Evolutionary conservation across 1,140 invertebrate species (phyloP).

Genomic region (Protaetia brevitarsis): DNA sequence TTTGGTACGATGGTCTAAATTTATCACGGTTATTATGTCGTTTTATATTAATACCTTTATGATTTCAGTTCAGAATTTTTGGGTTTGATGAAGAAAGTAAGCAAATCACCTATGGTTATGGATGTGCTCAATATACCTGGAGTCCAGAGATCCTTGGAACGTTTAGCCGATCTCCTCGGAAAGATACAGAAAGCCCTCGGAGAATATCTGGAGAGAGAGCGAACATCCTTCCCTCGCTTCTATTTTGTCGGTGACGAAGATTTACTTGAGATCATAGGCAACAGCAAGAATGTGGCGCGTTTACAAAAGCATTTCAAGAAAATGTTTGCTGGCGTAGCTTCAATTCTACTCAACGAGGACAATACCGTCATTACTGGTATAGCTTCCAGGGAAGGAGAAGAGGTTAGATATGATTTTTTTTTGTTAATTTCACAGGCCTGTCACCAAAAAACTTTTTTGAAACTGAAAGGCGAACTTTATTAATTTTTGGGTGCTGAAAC

Average conservation of each 20-base stretch:
- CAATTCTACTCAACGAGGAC: constrained; percentile 94
- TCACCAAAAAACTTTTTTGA: too few species aligned
- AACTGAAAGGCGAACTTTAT: too few species aligned
- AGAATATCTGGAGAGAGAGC: constrained; percentile 96
- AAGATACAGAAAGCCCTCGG: constrained; percentile 99
- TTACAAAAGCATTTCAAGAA: constrained; percentile 99
- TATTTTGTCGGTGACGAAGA: constrained; percentile 99
- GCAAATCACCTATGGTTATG: constrained; percentile 95
- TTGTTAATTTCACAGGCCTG: too few species aligned
- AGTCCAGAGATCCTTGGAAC: constrained; percentile 91
- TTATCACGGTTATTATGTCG: too few species aligned
- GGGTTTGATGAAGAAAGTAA: constrained; percentile 97
- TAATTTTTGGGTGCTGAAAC: too few species aligned
- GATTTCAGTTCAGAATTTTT: constrained; percentile 89
- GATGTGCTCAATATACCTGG: constrained; percentile 98
- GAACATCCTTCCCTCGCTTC: constrained; percentile 97
- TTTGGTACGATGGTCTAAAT: too few species aligned
- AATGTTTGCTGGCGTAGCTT: constrained; percentile 98
- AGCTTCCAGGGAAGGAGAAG: constrained; percentile 96
- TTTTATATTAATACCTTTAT: not conserved
- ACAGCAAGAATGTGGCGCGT: constrained; percentile 96
- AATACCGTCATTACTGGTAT: constrained; percentile 89
- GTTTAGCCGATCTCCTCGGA: constrained; percentile 94
- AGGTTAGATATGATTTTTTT: constrained; percentile 57
- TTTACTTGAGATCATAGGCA: constrained; percentile 98